phyloP scores from a whole-genome alignment of 2,113 vertebrate species.

The Datnioides undecimradiatus region DNA sequence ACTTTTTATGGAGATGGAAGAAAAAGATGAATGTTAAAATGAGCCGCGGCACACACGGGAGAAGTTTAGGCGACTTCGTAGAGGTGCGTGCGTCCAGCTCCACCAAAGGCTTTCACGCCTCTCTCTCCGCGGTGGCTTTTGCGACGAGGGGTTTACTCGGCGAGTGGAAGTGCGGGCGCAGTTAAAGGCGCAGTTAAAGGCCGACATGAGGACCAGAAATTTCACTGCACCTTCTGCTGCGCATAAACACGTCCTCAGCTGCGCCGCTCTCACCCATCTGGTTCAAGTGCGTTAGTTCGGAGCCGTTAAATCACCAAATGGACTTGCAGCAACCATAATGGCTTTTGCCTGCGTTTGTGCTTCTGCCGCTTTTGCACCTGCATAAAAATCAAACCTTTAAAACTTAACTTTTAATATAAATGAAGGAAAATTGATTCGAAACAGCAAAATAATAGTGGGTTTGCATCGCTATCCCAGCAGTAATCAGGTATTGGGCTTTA shows the following conservation, averaged over 20 bases:
- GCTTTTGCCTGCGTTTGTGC: not conserved
- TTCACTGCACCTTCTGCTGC: conserved; percentile 24
- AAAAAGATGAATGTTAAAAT: not conserved
- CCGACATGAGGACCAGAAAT: conserved; percentile 31
- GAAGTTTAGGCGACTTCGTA: not conserved
- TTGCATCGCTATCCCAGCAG: not conserved
- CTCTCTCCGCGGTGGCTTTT: conserved; percentile 6
- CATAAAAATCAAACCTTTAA: not conserved
- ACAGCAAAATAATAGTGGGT: not conserved
- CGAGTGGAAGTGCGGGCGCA: not conserved
- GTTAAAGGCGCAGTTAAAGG: conserved; percentile 42
- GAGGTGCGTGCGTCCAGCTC: not conserved
- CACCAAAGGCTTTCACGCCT: conserved; percentile 19
- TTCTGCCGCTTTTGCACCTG: conserved; percentile 11
- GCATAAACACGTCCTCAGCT: conserved; percentile 36
- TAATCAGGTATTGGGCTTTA: not conserved
- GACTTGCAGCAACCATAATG: not conserved
- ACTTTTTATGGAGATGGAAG: too few species aligned
- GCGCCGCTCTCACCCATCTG: conserved; percentile 12
- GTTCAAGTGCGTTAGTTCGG: conserved; percentile 15
- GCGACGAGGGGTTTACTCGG: conserved; percentile 7
- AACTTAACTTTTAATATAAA: not conserved
- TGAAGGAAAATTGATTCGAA: not conserved
- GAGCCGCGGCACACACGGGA: not conserved
- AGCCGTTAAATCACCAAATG: conserved; percentile 19